Evolutionary conservation across 2,113 vertebrate genomes (phyloP), one percentile per base, ranked within the genome.

Genomic region (Jaculus jaculus): DNA sequence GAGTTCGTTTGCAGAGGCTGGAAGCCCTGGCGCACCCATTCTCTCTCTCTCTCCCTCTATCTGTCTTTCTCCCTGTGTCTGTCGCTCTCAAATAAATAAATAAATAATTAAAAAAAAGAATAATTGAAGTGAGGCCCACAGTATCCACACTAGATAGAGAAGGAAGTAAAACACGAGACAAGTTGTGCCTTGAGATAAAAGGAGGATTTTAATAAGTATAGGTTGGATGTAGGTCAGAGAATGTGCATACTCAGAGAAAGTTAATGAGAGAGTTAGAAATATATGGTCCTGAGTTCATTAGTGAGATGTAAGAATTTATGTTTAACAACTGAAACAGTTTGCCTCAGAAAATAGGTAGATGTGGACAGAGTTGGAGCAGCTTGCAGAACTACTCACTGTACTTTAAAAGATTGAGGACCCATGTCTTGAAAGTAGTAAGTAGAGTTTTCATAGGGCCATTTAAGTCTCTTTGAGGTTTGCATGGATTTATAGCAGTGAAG

Each of bases 321-420:
- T 90, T 84, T 91, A 51, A n/a, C 69, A 75, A 42, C 20, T 75
- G 26, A 87, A 82, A 23, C 47, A 79, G 21, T 69, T 92, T 95
- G 12, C 21, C 51, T 66, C 81, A 23, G 24, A 1, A 10, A 26
- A 30, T 74, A 5, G 4, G 69, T 17, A 86, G 26, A 89, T 82
- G 39, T 86, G 26, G 61, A 21, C 51, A 63, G 39, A 61, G 16
- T 71, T 12, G 54, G 77, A 72, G 30, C 26, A 83, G 18, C 54
- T 92, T 90, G 5, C 61, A 65, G 71, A 82, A 61, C n/a, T 42
- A 81, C 74, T 75, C 42, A 32, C 68, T 82, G 23, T 39, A 60
- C 74, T 39, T 32, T 42, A 75, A 69, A 94, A 75, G 15, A 0
- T 28, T 8, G 78, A 78, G 84, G 26, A 54, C 68, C 4, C 16